Evolutionary conservation across 2,797 vertebrate species (phyloP).

Genomic region (Huso huso): DNA sequence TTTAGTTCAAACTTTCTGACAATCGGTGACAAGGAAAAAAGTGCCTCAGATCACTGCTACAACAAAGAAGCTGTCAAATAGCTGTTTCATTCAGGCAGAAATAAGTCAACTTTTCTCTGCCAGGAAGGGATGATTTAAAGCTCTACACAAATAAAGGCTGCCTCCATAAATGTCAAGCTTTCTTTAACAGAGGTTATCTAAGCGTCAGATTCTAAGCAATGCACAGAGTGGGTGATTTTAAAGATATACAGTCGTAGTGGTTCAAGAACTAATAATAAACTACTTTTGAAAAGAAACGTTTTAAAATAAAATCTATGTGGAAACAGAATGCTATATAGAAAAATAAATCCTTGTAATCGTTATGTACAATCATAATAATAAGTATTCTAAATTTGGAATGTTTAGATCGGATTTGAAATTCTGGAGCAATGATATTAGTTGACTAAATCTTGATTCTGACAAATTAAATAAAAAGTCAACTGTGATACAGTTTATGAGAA

Average conservation of each 20-base stretch:
- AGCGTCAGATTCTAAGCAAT: neutral
- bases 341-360: too few species aligned
- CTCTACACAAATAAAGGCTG: neutral
- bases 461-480: too few species aligned
- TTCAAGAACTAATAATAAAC: neutral
- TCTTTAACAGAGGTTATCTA: neutral
- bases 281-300: too few species aligned
- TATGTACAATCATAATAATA: too few species aligned
- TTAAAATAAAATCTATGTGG: too few species aligned
- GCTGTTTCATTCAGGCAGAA: neutral
- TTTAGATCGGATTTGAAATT: too few species aligned
- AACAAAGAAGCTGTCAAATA: slow-evolving; percentile 1
- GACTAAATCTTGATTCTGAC: too few species aligned
- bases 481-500: too few species aligned
- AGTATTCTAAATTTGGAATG: too few species aligned
- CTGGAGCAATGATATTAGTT: too few species aligned
- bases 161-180: neutral
- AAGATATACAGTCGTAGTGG: neutral
- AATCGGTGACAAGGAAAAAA: neutral
- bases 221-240: neutral
- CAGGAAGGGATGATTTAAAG: neutral
- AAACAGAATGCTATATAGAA: too few species aligned
- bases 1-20: neutral
- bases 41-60: neutral
- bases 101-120: neutral